Conservation (phyloP, 2,888 invertebrate species). For the Girardia tigrina region DNA sequence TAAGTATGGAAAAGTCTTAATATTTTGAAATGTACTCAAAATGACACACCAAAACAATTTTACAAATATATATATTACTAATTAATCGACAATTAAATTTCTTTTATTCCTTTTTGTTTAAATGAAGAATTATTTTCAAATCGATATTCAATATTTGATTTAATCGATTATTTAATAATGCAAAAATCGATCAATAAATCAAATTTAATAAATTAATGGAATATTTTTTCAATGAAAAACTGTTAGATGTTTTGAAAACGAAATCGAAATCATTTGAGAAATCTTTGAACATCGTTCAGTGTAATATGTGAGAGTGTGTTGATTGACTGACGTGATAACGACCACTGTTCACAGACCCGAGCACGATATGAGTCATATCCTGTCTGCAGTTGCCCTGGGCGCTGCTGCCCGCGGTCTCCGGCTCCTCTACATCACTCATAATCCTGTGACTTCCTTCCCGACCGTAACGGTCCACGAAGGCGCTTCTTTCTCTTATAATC, state of each 20-base stretch:
- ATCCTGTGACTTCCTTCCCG: background rate
- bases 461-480: background rate
- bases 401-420: background rate
- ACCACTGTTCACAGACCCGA: background rate
- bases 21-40: too few relatives aligned
- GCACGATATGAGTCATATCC: background rate
- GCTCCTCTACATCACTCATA: background rate
- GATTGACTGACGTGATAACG: background rate
- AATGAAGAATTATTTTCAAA: too few relatives aligned
- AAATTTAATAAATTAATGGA: too few relatives aligned
- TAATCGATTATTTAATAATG: too few relatives aligned
- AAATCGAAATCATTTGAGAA: background rate
- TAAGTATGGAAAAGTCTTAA: too few relatives aligned
- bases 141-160: too few relatives aligned
- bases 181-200: too few relatives aligned
- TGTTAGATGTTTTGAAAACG: background rate
- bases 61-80: too few relatives aligned
- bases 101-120: too few relatives aligned
- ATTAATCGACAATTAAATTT: too few relatives aligned
- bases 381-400: background rate
- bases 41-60: too few relatives aligned
- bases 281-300: background rate
- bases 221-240: slow-evolving; percentile 14
- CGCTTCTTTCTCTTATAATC: background rate
- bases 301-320: background rate